These are phyloP conservation scores for Discoglossus pictus DNA, from an alignment of 2,797 vertebrate genomes.

Conservation along the genomic window DNA sequence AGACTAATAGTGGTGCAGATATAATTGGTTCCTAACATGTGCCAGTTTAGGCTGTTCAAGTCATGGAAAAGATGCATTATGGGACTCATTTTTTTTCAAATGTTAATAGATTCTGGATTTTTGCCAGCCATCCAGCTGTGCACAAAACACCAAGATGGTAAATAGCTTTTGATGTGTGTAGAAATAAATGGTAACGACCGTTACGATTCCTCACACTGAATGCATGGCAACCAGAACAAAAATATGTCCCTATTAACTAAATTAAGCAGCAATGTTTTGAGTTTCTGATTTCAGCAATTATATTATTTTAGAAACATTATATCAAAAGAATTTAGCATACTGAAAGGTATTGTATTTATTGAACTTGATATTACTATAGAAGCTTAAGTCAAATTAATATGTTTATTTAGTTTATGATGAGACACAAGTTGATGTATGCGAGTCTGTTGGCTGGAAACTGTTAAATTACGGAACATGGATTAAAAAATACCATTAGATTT, in stretches of 20 bases:
- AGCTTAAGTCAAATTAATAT: too few relatives aligned
- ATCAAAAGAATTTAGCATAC: constrained; percentile 10
- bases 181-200: constrained; percentile 79
- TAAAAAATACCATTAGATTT: too few relatives aligned
- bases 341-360: too few relatives aligned
- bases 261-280: constrained; percentile 54
- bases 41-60: constrained; percentile 72
- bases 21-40: constrained; percentile 77
- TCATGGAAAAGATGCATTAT: constrained; percentile 77
- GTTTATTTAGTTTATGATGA: too few relatives aligned
- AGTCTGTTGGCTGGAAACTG: too few relatives aligned
- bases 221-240: constrained; percentile 67
- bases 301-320: constrained; percentile 7
- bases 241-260: constrained; percentile 71
- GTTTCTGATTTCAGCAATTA: constrained; percentile 56
- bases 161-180: constrained; percentile 82
- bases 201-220: constrained; percentile 72
- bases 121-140: constrained; percentile 79
- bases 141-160: constrained; percentile 77
- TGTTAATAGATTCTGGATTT: constrained; percentile 80
- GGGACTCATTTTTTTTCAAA: constrained; percentile 82
- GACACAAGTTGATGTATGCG: too few relatives aligned
- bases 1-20: constrained; percentile 71
- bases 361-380: too few relatives aligned
- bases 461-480: too few relatives aligned